Conservation (phyloP, 2,888 invertebrate genomes). For the Hofmannophila pseudospretella region DNA sequence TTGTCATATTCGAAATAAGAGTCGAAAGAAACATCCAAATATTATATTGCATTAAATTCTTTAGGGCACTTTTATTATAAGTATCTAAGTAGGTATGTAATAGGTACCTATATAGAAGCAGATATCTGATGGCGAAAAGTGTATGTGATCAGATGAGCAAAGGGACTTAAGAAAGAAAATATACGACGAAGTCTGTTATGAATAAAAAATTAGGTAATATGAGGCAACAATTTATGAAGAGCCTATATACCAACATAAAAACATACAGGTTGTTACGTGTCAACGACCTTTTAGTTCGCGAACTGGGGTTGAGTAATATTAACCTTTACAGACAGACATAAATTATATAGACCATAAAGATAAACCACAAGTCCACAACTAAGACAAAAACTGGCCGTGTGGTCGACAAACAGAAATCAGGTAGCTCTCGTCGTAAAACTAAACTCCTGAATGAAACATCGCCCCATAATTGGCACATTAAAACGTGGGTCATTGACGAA, state of each 20-base stretch:
- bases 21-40: too few species aligned
- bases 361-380: not conserved
- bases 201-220: slow-evolving; percentile 3
- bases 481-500: slow-evolving; percentile 61
- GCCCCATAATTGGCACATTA: slow-evolving; percentile 62
- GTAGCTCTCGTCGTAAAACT: slow-evolving; percentile 33
- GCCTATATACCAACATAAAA: too few species aligned
- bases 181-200: slow-evolving; percentile 1
- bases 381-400: too few species aligned
- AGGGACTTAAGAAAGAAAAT: too few species aligned
- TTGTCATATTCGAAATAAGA: too few species aligned
- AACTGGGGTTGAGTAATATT: not conserved
- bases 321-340: not conserved
- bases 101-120: too few species aligned
- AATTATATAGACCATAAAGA: not conserved
- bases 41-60: too few species aligned
- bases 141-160: too few species aligned
- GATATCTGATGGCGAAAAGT: too few species aligned
- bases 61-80: too few species aligned
- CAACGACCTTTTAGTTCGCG: not conserved
- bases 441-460: slow-evolving; percentile 54
- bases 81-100: too few species aligned
- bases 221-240: not conserved
- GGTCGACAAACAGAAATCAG: slow-evolving; percentile 1
- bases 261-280: not conserved